Evolutionary conservation across 1,140 invertebrate species (phyloP), one percentile per base, ranked within the genome.

Genomic region (Atta cephalotes): DNA sequence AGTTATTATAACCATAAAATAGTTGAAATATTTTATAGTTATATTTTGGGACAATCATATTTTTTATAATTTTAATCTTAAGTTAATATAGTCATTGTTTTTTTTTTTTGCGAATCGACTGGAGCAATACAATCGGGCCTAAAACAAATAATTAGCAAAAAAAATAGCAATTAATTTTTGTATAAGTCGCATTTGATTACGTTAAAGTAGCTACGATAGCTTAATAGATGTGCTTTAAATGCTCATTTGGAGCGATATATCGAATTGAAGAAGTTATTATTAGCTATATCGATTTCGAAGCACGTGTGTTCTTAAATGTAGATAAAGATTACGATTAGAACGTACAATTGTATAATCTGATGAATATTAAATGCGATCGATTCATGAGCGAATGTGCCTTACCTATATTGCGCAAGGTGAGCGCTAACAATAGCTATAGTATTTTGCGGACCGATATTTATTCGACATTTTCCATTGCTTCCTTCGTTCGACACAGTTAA

Each of bases 311-410:
- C 53, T 70, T 28, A 71, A 81, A 58, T 70, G 65, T 21, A 25
- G 78, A 70, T 80, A 39, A 39, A 70, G 63, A 70, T 56, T 66
- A 62, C n/a, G 10, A 3, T 53, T 53, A 31, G 45, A 66, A 70
- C n/a, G 28, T 21, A 71, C 35, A 45, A 31, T 60, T 25, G 65
- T 74, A 28, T 51, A 62, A 74, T 25, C n/a, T 7, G 25, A 84
- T 62, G 39, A 84, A 84, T 74, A 74, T 84, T 76, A 84, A 74
- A 66, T 18, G 16, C 31, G 62, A 85, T 31, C 51, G 14, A 65
- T 77, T 0, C 28, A 35, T 28, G 18, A 85, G 10, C 62, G 49
- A 85, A 45, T 56, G 21, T 31, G 25, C 18, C 18, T 21, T 51
- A 25, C 25, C n/a, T 51, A 31, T 21, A 79, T 79, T 85, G 62